Percentiles rank a stretch among this genome's conserved stretches.
Evolutionary conservation across 2,797 vertebrate species (phyloP).

Genomic region (Falco rusticolus): DNA sequence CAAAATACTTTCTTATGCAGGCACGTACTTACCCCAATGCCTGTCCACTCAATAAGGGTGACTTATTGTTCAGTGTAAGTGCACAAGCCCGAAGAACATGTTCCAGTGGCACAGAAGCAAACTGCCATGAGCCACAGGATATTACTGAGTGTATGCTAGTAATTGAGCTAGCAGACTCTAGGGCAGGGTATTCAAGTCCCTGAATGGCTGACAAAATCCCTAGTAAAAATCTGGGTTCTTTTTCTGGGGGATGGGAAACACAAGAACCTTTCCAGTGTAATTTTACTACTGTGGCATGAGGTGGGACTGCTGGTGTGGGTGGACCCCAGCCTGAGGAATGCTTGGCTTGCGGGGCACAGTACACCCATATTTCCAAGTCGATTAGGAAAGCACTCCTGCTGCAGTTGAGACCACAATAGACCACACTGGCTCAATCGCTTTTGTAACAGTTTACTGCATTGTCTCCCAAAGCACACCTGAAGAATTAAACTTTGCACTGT

Average conservation of each 20-base stretch:
- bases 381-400: background rate
- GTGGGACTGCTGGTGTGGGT: background rate
- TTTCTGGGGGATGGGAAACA: background rate
- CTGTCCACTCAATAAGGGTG: background rate
- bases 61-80: background rate
- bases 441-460: background rate
- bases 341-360: background rate
- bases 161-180: background rate
- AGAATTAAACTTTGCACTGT: background rate
- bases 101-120: background rate
- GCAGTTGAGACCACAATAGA: background rate
- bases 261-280: background rate
- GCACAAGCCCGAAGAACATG: background rate
- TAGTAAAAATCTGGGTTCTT: background rate
- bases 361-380: background rate
- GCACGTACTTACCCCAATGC: background rate
- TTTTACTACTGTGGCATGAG: background rate
- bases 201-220: background rate
- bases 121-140: accelerated
- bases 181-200: background rate
- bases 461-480: background rate
- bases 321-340: background rate
- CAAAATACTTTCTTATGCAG: background rate
- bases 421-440: background rate
- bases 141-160: background rate